These are phyloP conservation scores for Pseudanteris insignis DNA, from an alignment of 2,888 invertebrate genomes.

Conservation along the genomic window DNA sequence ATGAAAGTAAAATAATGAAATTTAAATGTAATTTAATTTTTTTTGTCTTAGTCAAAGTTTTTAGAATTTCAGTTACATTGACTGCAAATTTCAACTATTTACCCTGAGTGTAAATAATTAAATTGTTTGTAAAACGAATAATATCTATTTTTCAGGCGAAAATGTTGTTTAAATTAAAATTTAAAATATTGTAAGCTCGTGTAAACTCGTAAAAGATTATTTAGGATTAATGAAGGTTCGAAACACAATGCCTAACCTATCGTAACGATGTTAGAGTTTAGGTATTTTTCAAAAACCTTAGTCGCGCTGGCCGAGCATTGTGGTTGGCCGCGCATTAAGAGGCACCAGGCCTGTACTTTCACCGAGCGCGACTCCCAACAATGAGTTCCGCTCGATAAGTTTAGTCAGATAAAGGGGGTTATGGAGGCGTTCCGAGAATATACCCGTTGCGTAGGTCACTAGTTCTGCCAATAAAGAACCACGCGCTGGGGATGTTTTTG, in stretches of 20 bases:
- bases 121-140: too few species aligned
- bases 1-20: too few species aligned
- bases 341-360: constrained; percentile 54
- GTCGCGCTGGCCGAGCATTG: constrained; percentile 1
- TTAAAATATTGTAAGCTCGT: too few species aligned
- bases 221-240: not conserved
- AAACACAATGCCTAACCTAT: constrained; percentile 24
- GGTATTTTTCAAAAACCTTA: constrained; percentile 18
- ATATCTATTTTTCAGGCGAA: too few species aligned
- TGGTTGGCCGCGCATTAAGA: constrained; percentile 7
- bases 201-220: not conserved
- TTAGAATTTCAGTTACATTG: too few species aligned
- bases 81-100: too few species aligned
- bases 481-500: constrained; percentile 19
- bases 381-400: constrained; percentile 57
- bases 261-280: constrained; percentile 18
- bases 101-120: too few species aligned
- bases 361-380: constrained; percentile 60
- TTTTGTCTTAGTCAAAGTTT: too few species aligned
- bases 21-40: too few species aligned
- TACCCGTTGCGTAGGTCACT: constrained; percentile 58
- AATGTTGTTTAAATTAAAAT: too few species aligned
- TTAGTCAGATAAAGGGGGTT: constrained; percentile 55
- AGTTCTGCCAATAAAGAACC: constrained; percentile 44
- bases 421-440: constrained; percentile 54